Evolutionary conservation across 2,797 vertebrate genomes (phyloP).

Genomic region (Pyrocephalus nanus): DNA sequence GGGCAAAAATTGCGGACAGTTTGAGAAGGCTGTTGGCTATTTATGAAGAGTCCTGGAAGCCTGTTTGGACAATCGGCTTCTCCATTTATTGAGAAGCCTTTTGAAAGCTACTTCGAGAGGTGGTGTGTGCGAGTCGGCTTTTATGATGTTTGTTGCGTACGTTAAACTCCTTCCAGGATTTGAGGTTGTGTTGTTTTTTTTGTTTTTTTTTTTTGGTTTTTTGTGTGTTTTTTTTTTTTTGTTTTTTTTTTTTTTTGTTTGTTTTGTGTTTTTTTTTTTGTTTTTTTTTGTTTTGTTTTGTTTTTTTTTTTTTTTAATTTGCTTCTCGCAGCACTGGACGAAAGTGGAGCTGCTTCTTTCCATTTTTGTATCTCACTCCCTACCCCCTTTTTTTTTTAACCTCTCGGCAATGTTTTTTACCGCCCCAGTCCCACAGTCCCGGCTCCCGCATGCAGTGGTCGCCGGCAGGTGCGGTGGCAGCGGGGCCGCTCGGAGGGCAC

Average conservation of each 20-base stretch:
- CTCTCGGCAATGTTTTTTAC: not conserved
- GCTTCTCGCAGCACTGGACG: not conserved
- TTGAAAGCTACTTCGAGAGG: not conserved
- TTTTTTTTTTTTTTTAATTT: not conserved
- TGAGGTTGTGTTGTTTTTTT: not conserved
- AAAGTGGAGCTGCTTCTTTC: not conserved
- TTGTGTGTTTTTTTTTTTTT: no score
- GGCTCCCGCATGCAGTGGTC: not conserved
- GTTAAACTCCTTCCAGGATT: not conserved
- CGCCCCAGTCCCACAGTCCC: not conserved
- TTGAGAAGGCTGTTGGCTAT: slow-evolving; percentile 9
- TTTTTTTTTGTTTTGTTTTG: not conserved
- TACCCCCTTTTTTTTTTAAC: no score
- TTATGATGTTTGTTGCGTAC: not conserved
- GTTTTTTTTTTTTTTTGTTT: not conserved
- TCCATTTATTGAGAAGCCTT: not conserved
- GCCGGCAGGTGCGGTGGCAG: not conserved
- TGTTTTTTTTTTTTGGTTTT: not conserved
- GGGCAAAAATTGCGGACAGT: not conserved
- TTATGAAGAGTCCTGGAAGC: slow-evolving; percentile 24
- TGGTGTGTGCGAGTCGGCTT: not conserved
- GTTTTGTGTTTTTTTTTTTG: no score
- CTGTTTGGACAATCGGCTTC: slow-evolving; percentile 19
- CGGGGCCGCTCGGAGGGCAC: not conserved
- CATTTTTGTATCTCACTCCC: rapidly evolving